phyloP scores from a whole-genome alignment of 2,113 vertebrate species.

The Forbesichthys agassizii region DNA sequence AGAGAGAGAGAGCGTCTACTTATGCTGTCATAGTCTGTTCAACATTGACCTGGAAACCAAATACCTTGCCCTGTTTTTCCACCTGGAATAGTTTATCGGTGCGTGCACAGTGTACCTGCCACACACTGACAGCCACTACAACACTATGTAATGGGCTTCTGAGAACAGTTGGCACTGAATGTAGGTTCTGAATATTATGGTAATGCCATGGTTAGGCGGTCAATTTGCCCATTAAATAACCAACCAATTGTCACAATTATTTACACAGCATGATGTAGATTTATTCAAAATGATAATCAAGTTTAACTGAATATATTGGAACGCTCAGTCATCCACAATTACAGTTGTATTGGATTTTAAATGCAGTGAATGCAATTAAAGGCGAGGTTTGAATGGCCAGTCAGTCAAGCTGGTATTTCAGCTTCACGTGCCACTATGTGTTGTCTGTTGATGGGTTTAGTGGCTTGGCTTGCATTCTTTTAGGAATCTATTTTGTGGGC shows the following conservation, averaged over 20 bases:
- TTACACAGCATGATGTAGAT: neutral
- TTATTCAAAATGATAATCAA: constrained; percentile 11
- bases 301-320: neutral
- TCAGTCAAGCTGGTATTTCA: neutral
- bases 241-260: neutral
- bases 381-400: too few relatives aligned
- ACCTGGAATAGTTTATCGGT: constrained; percentile 17
- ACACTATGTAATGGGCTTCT: constrained; percentile 14
- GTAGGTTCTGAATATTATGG: constrained; percentile 29
- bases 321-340: neutral
- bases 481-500: constrained; percentile 54
- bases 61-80: constrained; percentile 25
- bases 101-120: constrained; percentile 20
- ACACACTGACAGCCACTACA: constrained; percentile 22
- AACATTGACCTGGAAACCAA: constrained; percentile 31
- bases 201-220: constrained; percentile 24
- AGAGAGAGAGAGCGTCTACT: neutral
- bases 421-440: constrained; percentile 30
- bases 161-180: constrained; percentile 58
- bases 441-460: constrained; percentile 29
- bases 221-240: constrained; percentile 24
- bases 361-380: too few relatives aligned
- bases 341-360: too few relatives aligned
- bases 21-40: neutral
- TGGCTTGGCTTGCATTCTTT: constrained; percentile 17